Evolutionary conservation across 2,113 vertebrate species (phyloP).

Genomic region (Fukomys damarensis): DNA sequence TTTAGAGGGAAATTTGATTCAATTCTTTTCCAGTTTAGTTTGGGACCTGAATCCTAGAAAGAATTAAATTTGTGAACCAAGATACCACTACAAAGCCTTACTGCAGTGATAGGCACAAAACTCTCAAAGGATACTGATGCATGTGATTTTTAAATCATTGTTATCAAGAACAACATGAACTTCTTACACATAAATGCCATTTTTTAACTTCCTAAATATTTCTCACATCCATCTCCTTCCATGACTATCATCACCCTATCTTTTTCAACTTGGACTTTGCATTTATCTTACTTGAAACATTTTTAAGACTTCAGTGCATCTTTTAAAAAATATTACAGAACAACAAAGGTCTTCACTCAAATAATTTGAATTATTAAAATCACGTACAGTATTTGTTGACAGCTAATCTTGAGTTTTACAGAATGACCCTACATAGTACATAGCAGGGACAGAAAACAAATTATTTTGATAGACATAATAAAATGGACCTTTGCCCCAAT

Average conservation of each 20-base stretch:
- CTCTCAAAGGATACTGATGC: background rate
- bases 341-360: background rate
- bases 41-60: background rate
- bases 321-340: background rate
- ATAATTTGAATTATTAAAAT: background rate
- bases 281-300: background rate
- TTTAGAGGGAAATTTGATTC: background rate
- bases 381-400: background rate
- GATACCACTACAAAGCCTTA: background rate
- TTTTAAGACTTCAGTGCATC: background rate
- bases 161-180: background rate
- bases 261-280: background rate
- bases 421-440: background rate
- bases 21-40: background rate
- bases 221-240: background rate
- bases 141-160: background rate
- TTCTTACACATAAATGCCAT: background rate
- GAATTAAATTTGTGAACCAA: background rate
- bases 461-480: background rate
- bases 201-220: background rate
- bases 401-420: background rate
- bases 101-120: background rate
- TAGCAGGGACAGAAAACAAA: background rate
- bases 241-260: background rate
- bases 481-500: background rate